Base-by-base conservation (phyloP, 2,797 vertebrate species). In the Cyprinella venusta region DNA sequence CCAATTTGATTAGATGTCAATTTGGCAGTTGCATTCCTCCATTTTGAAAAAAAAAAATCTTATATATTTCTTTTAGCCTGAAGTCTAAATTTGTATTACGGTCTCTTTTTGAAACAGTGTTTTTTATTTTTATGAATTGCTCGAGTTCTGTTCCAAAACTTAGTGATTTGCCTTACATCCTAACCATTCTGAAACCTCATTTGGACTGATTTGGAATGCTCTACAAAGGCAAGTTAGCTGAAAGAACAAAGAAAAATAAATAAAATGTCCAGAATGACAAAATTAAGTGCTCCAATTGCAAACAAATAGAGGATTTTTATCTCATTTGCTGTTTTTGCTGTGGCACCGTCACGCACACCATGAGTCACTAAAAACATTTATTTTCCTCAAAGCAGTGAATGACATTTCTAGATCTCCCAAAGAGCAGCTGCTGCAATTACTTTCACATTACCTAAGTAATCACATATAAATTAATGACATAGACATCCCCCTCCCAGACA, bases 361-460 rank as follows among this genome's bases (percentile, higher is more conserved):
- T 75, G 33, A 74, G 45, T 67, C 21, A 76, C 80, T 18, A 36
- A 64, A 65, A 56, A 40, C 12, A 21, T 71, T 78, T 63, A 16
- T 48, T 63, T n/a, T 48, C 26, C 52, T 59, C 40, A 76, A 70
- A 78, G 42, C 54, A 21, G 52, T 52, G 26, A 71, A 78, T 63
- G 74, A 61, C 74, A 71, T 77, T 78, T 83, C 54, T 38, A 83
- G 75, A 83, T 83, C 40, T 83, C 52, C 52, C 64, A 16, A 61
- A 48, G 65, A 83, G 65, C 40, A 70, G 75, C 75, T 78, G 75
- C 42, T 4, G 65, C 64, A 83, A 83, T 83, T 78, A 70, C 65
- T 70, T 77, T 78, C 61, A 70, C 65, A 63, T 78, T 83, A 78
- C 74, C 75, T 50, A 78, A 83, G 70, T 78, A 83, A 83, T 83